Conservation (phyloP, 2,888 invertebrate genomes). For the Polyommatus icarus region DNA sequence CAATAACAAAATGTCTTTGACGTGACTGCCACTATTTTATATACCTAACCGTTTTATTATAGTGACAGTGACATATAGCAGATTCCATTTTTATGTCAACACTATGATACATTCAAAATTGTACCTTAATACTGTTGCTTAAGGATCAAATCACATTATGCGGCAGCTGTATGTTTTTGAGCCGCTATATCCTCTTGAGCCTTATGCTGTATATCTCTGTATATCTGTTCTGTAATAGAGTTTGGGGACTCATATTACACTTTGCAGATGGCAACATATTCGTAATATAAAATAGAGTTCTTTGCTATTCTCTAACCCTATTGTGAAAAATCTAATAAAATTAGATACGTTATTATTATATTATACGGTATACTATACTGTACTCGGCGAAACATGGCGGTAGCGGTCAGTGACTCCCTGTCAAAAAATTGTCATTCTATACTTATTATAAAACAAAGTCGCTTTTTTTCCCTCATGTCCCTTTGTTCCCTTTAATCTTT, state of each 20-base stretch:
- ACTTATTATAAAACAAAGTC: too few relatives aligned
- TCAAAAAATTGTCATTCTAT: too few relatives aligned
- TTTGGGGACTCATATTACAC: not conserved
- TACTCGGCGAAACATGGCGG: too few relatives aligned
- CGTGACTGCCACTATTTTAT: not conserved
- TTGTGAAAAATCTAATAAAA: too few relatives aligned
- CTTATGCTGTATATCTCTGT: not conserved
- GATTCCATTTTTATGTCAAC: not conserved
- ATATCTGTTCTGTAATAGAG: not conserved
- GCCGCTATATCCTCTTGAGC: not conserved
- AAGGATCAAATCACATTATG: not conserved
- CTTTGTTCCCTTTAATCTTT: too few relatives aligned
- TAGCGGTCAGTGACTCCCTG: too few relatives aligned
- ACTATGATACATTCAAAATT: not conserved
- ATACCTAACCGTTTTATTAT: not conserved
- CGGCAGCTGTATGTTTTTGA: not conserved
- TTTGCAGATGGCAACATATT: not conserved
- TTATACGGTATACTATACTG: too few relatives aligned
- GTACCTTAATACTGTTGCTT: not conserved
- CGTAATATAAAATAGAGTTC: not conserved
- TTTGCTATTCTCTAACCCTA: too few relatives aligned
- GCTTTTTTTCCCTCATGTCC: too few relatives aligned
- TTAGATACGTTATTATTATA: too few relatives aligned
- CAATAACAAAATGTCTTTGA: not conserved
- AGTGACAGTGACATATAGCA: slow-evolving; percentile 4